Evolutionary conservation across 1,140 invertebrate species (phyloP).

Genomic region (Calephelis virginiensis): DNA sequence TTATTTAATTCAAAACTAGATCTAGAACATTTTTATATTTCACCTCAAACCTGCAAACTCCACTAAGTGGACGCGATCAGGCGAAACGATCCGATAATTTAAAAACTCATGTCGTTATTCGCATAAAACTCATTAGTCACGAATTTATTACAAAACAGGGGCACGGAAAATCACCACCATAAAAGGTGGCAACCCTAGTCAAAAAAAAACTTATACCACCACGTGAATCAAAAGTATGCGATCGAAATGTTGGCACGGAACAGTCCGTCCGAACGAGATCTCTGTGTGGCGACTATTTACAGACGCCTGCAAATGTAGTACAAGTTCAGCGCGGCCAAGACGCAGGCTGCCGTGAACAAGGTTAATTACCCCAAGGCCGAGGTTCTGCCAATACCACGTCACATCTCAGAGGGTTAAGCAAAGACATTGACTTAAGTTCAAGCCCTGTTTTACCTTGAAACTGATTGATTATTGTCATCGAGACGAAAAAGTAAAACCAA

Average conservation of each 20-base stretch:
- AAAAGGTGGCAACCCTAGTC: background rate
- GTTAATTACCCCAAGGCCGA: conserved; percentile 67
- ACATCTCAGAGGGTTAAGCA: conserved; percentile 3
- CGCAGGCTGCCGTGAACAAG: conserved; percentile 52
- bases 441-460: background rate
- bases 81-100: no score
- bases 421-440: conserved; percentile 4
- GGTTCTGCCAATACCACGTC: conserved; percentile 22
- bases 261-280: conserved; percentile 36
- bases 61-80: no score
- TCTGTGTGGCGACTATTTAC: conserved; percentile 48
- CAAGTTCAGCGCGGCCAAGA: conserved; percentile 62
- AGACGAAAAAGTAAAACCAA: no score
- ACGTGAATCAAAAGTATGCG: conserved; percentile 50
- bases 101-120: no score
- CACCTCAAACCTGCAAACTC: no score
- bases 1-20: no score
- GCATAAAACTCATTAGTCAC: no score
- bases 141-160: background rate
- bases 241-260: conserved; percentile 60
- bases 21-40: no score
- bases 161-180: background rate
- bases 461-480: background rate
- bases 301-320: conserved; percentile 57
- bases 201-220: conserved; percentile 29